phyloP scores from a whole-genome alignment of 2,888 invertebrate species.

The Drepanosiphum platanoidis region DNA sequence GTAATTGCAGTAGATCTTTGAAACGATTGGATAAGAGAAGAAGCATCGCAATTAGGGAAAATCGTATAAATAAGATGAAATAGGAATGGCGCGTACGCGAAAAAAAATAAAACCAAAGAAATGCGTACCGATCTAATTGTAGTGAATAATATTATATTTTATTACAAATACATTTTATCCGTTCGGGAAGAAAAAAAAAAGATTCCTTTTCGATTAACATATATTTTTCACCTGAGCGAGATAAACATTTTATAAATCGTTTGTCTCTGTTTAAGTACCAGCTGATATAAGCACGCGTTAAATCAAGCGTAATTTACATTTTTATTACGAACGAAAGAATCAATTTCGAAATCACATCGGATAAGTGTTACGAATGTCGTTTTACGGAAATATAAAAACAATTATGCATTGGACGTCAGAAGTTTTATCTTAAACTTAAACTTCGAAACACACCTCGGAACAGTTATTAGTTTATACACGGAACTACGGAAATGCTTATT shows the following conservation, averaged over 20 bases:
- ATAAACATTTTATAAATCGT: background rate
- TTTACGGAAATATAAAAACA: background rate
- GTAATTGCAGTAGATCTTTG: conserved; percentile 22
- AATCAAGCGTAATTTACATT: background rate
- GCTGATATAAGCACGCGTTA: background rate
- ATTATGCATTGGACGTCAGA: background rate
- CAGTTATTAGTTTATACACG: background rate
- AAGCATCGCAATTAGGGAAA: conserved; percentile 9
- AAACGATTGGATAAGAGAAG: conserved; percentile 8
- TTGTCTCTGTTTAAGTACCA: background rate
- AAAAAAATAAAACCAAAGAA: background rate
- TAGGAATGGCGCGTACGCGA: background rate
- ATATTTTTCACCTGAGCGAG: background rate
- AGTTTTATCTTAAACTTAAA: background rate
- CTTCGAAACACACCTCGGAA: background rate
- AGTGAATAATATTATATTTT: background rate
- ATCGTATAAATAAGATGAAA: background rate
- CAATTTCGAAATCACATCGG: background rate
- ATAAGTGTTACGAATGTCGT: background rate
- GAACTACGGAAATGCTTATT: background rate
- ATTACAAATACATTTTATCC: conserved; percentile 19
- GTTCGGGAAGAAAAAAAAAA: background rate
- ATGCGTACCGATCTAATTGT: conserved; percentile 1
- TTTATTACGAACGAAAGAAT: background rate
- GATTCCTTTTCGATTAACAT: background rate